Conservation (phyloP, 2,888 invertebrate genomes). For the Incurvaria masculella region DNA sequence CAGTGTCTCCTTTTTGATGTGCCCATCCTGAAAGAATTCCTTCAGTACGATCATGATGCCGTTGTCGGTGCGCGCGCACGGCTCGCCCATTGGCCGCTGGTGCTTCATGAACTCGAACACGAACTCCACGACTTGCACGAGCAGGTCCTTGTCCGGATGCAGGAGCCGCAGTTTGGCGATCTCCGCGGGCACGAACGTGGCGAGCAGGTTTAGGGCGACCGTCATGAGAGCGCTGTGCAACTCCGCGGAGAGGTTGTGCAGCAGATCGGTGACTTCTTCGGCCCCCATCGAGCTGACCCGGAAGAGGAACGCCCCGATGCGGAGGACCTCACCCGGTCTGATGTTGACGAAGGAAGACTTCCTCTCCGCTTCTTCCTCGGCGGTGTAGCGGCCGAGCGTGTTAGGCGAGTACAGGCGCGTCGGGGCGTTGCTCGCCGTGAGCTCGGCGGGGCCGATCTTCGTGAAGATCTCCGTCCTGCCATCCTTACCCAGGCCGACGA, state of each 20-base stretch:
- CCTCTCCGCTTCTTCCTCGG: constrained; percentile 22
- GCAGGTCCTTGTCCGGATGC: constrained; percentile 41
- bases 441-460: constrained; percentile 30
- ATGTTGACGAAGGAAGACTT: constrained; percentile 28
- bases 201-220: constrained; percentile 34
- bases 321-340: constrained; percentile 39
- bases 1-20: constrained; percentile 35
- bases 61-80: constrained; percentile 29
- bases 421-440: constrained; percentile 28
- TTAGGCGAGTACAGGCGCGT: constrained; percentile 26
- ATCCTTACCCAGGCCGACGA: constrained; percentile 31
- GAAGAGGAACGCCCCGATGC: constrained; percentile 34
- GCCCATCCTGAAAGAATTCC: constrained; percentile 46
- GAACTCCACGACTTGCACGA: constrained; percentile 40
- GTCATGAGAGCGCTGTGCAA: constrained; percentile 40
- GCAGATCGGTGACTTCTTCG: constrained; percentile 32
- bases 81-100: constrained; percentile 35
- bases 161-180: constrained; percentile 34
- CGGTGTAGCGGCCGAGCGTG: constrained; percentile 22
- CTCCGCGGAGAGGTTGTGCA: constrained; percentile 39
- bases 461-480: constrained; percentile 34
- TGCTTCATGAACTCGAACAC: constrained; percentile 44
- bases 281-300: constrained; percentile 37
- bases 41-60: constrained; percentile 35
- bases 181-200: constrained; percentile 33